Conservation (phyloP, 2,888 invertebrate genomes). For the Hedya salicella region DNA sequence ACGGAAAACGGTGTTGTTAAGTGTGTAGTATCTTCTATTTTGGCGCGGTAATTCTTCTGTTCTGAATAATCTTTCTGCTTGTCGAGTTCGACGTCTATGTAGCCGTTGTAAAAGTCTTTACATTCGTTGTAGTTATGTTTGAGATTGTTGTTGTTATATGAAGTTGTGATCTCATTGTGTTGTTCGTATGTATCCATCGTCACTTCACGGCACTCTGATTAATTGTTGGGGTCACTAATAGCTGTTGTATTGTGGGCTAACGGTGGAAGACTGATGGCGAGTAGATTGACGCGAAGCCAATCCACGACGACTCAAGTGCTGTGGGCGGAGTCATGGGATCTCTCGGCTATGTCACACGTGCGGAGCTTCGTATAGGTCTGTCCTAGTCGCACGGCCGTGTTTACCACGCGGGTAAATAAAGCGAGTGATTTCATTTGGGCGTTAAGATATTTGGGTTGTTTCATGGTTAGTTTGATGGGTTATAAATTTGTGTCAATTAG, state of each 20-base stretch:
- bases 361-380: slow-evolving; percentile 42
- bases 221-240: slow-evolving; percentile 62
- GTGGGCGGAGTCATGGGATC: slow-evolving; percentile 69
- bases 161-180: slow-evolving; percentile 72
- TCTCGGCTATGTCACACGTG: slow-evolving; percentile 53
- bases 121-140: slow-evolving; percentile 69
- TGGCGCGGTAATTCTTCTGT: slow-evolving; percentile 60
- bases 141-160: slow-evolving; percentile 67
- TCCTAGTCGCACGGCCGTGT: slow-evolving; percentile 59
- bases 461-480: slow-evolving; percentile 65
- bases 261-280: slow-evolving; percentile 77
- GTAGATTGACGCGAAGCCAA: slow-evolving; percentile 73
- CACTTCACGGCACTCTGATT: slow-evolving; percentile 63
- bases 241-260: slow-evolving; percentile 29
- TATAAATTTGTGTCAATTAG: slow-evolving; percentile 52
- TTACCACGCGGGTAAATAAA: slow-evolving; percentile 76
- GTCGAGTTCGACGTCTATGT: slow-evolving; percentile 56
- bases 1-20: slow-evolving; percentile 75
- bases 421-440: slow-evolving; percentile 75
- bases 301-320: slow-evolving; percentile 62
- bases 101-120: slow-evolving; percentile 64
- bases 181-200: slow-evolving; percentile 74
- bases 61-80: slow-evolving; percentile 59
- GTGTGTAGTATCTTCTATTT: slow-evolving; percentile 61
- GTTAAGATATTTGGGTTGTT: slow-evolving; percentile 61